Conservation (phyloP, 2,113 vertebrate species). For the Pionites leucogaster region DNA sequence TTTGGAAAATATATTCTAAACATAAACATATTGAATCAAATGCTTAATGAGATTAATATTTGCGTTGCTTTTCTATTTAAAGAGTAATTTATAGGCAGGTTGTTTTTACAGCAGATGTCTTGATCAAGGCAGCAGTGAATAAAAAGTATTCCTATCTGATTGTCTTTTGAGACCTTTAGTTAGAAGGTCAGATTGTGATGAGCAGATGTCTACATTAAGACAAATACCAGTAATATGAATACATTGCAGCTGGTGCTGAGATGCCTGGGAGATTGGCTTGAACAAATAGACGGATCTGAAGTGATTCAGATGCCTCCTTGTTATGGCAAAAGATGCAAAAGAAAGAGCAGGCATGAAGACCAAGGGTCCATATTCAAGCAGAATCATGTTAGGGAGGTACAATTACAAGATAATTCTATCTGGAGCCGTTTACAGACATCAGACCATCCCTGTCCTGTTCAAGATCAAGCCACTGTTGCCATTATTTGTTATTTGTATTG, state of each 20-base stretch:
- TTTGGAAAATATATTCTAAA: conserved; percentile 18
- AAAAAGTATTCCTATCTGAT: background rate
- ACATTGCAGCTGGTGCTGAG: background rate
- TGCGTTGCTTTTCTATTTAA: background rate
- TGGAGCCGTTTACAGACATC: background rate
- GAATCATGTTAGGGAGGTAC: background rate
- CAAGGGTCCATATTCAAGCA: background rate
- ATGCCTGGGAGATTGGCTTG: background rate
- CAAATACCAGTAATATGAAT: background rate
- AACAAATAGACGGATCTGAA: background rate
- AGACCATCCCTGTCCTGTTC: background rate
- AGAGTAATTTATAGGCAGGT: background rate
- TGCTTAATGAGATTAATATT: background rate
- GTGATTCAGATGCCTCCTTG: background rate
- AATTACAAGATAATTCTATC: background rate
- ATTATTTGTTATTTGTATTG: background rate
- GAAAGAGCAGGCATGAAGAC: background rate
- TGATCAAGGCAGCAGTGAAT: background rate
- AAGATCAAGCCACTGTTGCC: background rate
- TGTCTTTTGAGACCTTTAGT: conserved; percentile 1
- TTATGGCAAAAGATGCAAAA: background rate
- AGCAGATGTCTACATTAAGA: background rate
- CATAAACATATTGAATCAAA: background rate
- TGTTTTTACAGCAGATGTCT: background rate
- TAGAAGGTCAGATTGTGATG: background rate